Conservation (phyloP, 1,140 invertebrate genomes). For the Drosophila athabasca region DNA sequence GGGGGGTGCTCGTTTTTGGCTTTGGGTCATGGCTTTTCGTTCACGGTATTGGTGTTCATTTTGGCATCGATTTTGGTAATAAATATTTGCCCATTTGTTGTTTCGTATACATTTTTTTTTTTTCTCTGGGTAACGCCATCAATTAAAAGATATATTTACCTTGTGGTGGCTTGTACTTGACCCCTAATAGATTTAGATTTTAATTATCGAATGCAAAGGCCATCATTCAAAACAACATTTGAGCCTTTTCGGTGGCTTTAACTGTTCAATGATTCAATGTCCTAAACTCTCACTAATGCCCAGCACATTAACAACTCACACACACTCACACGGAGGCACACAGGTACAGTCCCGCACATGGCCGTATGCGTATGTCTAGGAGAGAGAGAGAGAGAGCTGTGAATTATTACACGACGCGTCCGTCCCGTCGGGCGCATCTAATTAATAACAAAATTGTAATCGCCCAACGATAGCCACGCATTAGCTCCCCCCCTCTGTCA, state of each 20-base stretch:
- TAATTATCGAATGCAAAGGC: neutral
- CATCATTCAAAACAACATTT: conserved; percentile 17
- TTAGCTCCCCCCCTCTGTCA: conserved; percentile 15
- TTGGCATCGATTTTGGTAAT: too few relatives aligned
- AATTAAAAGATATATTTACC: too few relatives aligned
- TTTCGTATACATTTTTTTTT: neutral
- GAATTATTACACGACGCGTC: conserved; percentile 63
- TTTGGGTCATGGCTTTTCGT: too few relatives aligned
- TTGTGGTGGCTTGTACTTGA: too few relatives aligned
- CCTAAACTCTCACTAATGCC: conserved; percentile 52
- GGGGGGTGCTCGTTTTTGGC: neutral
- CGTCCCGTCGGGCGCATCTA: conserved; percentile 46
- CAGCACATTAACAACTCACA: conserved; percentile 64
- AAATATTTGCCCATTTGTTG: conserved; percentile 6
- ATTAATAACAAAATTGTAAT: conserved; percentile 80
- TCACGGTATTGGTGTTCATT: too few relatives aligned
- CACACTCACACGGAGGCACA: conserved; percentile 13
- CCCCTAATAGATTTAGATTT: neutral
- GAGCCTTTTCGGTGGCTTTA: conserved; percentile 19
- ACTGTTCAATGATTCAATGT: conserved; percentile 18
- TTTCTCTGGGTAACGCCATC: too few relatives aligned
- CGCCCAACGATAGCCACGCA: conserved; percentile 64
- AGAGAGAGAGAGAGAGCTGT: conserved; percentile 29
- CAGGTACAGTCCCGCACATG: conserved; percentile 1
- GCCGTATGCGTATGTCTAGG: conserved; percentile 4